A percentile compares a stretch with the other conserved stretches of the same genome.
Conservation (phyloP, 2,113 vertebrate genomes). For the Hippocampus zosterae region DNA sequence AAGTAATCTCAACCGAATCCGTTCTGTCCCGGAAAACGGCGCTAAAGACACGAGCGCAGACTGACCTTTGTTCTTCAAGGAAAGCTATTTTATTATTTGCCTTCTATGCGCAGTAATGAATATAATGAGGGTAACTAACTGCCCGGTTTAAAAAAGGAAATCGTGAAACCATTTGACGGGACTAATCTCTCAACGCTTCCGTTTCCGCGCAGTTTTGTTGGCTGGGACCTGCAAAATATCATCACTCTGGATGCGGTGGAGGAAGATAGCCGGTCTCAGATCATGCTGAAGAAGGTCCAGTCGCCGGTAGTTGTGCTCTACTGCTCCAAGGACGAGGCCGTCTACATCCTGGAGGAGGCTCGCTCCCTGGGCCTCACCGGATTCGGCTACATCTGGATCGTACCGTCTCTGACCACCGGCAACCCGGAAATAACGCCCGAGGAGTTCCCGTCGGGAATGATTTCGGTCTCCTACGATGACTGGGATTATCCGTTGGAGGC, state of each 20-base stretch:
- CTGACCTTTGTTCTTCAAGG: slow-evolving; percentile 26
- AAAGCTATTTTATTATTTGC: slow-evolving; percentile 26
- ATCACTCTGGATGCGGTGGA: slow-evolving; percentile 88
- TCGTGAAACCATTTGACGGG: too few relatives aligned
- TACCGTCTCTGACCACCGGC: slow-evolving; percentile 87
- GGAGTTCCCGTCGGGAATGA: slow-evolving; percentile 90
- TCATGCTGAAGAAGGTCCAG: slow-evolving; percentile 96
- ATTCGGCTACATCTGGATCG: slow-evolving; percentile 96
- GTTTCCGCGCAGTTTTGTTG: slow-evolving; percentile 79
- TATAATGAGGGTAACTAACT: too few relatives aligned
- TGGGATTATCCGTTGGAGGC: slow-evolving; percentile 95
- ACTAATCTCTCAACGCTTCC: slow-evolving; percentile 41
- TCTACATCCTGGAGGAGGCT: slow-evolving; percentile 89
- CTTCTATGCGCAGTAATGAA: neutral
- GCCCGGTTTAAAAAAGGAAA: too few relatives aligned
- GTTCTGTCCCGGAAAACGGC: neutral
- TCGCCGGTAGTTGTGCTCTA: slow-evolving; percentile 92
- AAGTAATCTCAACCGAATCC: slow-evolving; percentile 1
- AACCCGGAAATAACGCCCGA: slow-evolving; percentile 87
- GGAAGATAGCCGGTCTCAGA: slow-evolving; percentile 85
- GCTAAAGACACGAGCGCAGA: neutral
- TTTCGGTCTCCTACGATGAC: slow-evolving; percentile 92
- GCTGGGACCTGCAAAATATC: slow-evolving; percentile 95
- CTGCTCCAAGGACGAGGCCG: slow-evolving; percentile 93
- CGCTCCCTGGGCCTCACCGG: slow-evolving; percentile 92